Percentiles rank a stretch among this genome's conserved stretches.
Conservation (phyloP, 2,113 vertebrate genomes). For the Neodon shergylaensis region DNA sequence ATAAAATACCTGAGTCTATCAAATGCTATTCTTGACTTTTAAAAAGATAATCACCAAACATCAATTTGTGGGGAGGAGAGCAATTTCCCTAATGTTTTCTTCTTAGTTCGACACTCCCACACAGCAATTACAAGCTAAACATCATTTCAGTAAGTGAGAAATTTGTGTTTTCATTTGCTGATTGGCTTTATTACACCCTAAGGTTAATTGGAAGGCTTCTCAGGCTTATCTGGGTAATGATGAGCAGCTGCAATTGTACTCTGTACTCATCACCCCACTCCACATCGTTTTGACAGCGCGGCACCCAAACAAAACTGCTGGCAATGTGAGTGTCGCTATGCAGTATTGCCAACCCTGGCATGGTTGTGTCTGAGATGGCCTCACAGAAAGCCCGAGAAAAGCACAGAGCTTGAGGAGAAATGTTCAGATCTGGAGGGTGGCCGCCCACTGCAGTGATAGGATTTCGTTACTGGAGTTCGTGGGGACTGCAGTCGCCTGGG, state of each 20-base stretch:
- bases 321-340: not conserved
- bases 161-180: constrained; percentile 64
- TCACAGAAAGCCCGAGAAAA: not conserved
- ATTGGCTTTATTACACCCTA: constrained; percentile 40
- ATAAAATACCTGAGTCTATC: constrained; percentile 17
- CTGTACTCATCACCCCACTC: not conserved
- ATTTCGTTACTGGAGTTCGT: not conserved
- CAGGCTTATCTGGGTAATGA: constrained; percentile 61
- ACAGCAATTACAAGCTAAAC: constrained; percentile 72
- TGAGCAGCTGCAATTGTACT: constrained; percentile 67
- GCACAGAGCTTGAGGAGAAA: not conserved
- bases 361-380: not conserved
- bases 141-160: constrained; percentile 77
- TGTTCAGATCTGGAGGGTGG: not conserved
- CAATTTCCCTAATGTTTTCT: constrained; percentile 57
- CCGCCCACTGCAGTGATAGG: not conserved
- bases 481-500: not conserved
- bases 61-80: constrained; percentile 59
- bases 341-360: not conserved
- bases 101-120: constrained; percentile 57
- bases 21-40: not conserved
- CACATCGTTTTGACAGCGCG: not conserved
- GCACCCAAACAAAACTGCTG: constrained; percentile 9
- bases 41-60: not conserved
- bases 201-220: constrained; percentile 72